phyloP scores from a whole-genome alignment of 2,797 vertebrate genomes.

The Tauraco hartlaubi region DNA sequence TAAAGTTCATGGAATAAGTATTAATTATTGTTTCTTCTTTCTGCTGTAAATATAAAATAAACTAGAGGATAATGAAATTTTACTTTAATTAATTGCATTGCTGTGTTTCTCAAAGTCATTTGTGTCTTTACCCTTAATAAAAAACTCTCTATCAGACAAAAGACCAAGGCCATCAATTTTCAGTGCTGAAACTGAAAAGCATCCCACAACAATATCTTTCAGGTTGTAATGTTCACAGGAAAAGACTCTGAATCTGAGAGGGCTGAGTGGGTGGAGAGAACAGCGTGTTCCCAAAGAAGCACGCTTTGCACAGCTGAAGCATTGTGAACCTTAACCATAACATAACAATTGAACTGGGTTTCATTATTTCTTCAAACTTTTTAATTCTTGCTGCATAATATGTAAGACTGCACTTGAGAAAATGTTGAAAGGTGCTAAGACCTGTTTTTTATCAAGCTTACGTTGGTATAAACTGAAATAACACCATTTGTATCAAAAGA shows the following conservation, averaged over 20 bases:
- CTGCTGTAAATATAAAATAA: neutral
- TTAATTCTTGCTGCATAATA: neutral
- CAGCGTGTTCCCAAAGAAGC: slow-evolving; percentile 8
- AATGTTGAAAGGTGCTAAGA: neutral
- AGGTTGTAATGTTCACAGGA: slow-evolving; percentile 40
- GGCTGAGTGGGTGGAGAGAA: slow-evolving; percentile 50
- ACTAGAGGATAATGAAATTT: neutral
- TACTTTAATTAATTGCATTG: neutral
- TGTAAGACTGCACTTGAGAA: slow-evolving; percentile 2
- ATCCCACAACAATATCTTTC: slow-evolving; percentile 34
- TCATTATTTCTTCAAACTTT: neutral
- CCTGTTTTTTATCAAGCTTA: neutral
- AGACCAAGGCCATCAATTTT: slow-evolving; percentile 45
- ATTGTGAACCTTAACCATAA: slow-evolving; percentile 4
- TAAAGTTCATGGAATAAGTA: neutral
- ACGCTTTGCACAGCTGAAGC: neutral
- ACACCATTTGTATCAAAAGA: neutral
- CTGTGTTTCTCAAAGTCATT: neutral
- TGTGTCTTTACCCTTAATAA: slow-evolving; percentile 27
- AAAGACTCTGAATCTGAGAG: slow-evolving; percentile 15
- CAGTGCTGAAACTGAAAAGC: slow-evolving; percentile 47
- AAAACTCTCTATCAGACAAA: neutral
- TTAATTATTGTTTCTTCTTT: slow-evolving; percentile 12
- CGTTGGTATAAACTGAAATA: neutral
- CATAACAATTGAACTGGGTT: neutral